phyloP scores from a whole-genome alignment of 2,113 vertebrate genomes.

The Alethe diademata region DNA sequence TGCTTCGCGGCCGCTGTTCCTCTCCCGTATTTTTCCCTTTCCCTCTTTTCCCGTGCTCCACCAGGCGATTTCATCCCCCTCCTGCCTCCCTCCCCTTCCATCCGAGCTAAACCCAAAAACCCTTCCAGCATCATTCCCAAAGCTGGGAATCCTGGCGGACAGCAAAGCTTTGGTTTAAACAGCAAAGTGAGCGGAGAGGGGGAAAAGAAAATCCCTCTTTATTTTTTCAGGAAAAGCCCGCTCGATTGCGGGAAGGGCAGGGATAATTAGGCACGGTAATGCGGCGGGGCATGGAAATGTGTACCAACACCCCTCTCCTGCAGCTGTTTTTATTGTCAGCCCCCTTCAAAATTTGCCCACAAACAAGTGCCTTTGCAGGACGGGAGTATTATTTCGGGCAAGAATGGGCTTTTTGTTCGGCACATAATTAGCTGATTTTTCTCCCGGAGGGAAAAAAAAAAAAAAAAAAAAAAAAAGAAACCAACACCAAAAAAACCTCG shows the following conservation, averaged over 20 bases:
- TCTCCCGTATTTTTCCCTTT: fast-evolving
- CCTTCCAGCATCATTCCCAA: not conserved
- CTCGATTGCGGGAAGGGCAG: not conserved
- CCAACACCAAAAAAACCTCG: not conserved
- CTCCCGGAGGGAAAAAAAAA: not conserved
- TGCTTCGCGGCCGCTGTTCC: not conserved
- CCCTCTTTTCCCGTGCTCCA: not conserved
- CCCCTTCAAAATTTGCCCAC: slow-evolving; percentile 52
- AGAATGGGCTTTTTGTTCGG: slow-evolving; percentile 53
- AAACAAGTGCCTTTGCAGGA: slow-evolving; percentile 45
- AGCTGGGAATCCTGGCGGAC: not conserved
- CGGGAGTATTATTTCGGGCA: not conserved
- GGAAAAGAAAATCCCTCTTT: not conserved
- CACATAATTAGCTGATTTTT: slow-evolving; percentile 48
- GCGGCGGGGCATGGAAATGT: slow-evolving; percentile 29
- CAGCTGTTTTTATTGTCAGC: slow-evolving; percentile 56
- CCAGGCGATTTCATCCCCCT: not conserved
- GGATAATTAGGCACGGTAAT: slow-evolving; percentile 36
- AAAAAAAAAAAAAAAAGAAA: not conserved
- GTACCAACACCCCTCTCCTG: slow-evolving; percentile 42
- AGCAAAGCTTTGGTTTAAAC: not conserved
- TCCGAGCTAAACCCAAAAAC: not conserved
- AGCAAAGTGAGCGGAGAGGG: fast-evolving
- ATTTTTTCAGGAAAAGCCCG: not conserved
- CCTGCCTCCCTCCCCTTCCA: not conserved